A percentile compares a stretch with the other conserved stretches of the same genome.
Conservation (phyloP, 1,140 invertebrate genomes). For the Lanistes nyassanus region DNA sequence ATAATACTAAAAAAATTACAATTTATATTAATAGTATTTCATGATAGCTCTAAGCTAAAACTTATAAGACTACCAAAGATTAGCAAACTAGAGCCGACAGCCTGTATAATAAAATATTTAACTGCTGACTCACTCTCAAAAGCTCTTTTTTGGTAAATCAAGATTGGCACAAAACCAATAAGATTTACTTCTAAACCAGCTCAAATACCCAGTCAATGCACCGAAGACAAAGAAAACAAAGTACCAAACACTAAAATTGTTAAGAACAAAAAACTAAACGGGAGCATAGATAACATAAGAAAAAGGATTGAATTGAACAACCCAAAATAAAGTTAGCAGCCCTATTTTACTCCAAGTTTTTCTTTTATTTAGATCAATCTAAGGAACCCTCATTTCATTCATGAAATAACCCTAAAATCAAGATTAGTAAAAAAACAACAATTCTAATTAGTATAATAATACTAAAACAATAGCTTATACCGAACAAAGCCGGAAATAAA, state of each 20-base stretch:
- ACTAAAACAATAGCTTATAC: neutral
- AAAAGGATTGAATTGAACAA: constrained; percentile 5
- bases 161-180: neutral
- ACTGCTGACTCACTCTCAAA: no score
- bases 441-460: neutral
- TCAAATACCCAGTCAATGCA: neutral
- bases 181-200: neutral
- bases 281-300: constrained; percentile 11
- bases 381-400: constrained; percentile 12
- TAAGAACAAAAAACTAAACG: constrained; percentile 1
- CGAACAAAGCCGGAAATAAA: constrained; percentile 14
- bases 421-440: constrained; percentile 2
- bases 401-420: constrained; percentile 12
- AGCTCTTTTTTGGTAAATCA: no score
- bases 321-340: constrained; percentile 16
- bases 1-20: no score
- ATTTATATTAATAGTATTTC: no score
- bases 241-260: neutral
- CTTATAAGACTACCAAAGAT: no score
- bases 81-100: no score
- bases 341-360: constrained; percentile 12
- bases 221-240: neutral
- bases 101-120: no score
- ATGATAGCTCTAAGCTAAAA: no score
- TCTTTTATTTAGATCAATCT: constrained; percentile 8